Conservation (phyloP, 2,888 invertebrate species). For the Athrips mouffetella region DNA sequence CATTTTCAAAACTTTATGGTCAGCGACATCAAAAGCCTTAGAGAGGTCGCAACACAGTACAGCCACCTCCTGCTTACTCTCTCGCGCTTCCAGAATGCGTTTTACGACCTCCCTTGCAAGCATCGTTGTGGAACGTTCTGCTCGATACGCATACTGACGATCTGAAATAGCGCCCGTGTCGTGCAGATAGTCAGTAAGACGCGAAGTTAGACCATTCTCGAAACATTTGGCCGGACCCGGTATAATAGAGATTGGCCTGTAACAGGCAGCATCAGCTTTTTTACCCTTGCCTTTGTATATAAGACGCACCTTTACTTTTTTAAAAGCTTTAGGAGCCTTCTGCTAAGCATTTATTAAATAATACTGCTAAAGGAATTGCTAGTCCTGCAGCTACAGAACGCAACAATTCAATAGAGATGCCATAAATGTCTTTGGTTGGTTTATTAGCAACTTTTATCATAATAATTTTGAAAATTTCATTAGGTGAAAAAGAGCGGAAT, state of each 20-base stretch:
- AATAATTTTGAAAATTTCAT: not conserved
- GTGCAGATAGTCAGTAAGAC: no score
- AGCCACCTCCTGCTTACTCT: constrained; percentile 4
- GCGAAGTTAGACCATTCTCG: no score
- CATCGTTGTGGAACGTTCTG: no score
- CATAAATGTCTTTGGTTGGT: no score
- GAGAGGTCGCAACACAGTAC: constrained; percentile 13
- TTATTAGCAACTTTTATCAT: not conserved
- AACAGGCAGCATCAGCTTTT: not conserved
- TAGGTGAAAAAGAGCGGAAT: not conserved
- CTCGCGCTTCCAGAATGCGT: no score
- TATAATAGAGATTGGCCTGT: constrained; percentile 10
- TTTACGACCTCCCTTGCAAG: no score
- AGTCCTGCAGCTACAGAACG: not conserved
- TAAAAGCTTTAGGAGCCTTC: not conserved
- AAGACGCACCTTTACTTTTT: not conserved
- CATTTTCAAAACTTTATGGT: no score
- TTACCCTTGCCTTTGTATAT: no score
- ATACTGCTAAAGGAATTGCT: not conserved
- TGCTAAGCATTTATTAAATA: constrained; percentile 9
- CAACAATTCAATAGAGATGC: constrained; percentile 5
- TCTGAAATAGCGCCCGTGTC: no score
- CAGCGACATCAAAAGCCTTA: constrained; percentile 16
- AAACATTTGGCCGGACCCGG: constrained; percentile 7
- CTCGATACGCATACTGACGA: no score